These are phyloP conservation scores for Cacoxenus indagator DNA, from an alignment of 2,888 invertebrate genomes.

Conservation along the genomic window DNA sequence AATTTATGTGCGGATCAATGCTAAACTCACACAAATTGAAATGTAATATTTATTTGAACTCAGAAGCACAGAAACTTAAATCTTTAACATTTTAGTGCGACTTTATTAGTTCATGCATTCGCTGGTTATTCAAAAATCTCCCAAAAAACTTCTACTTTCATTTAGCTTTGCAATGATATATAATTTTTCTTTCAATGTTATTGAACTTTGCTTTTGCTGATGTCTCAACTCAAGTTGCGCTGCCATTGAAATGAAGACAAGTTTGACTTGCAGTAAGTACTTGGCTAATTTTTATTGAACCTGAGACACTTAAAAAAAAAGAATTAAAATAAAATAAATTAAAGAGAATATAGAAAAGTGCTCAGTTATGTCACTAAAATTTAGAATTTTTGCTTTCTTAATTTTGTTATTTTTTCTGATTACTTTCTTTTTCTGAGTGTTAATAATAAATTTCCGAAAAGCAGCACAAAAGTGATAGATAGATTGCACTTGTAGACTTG, in stretches of 20 bases:
- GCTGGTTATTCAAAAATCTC: neutral
- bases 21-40: neutral
- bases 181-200: neutral
- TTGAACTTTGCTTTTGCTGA: neutral
- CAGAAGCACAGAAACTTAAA: too few relatives aligned
- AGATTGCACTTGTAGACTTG: too few relatives aligned
- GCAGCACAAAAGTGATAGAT: too few relatives aligned
- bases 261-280: neutral
- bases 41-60: too few relatives aligned
- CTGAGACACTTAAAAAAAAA: neutral
- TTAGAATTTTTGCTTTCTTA: too few relatives aligned
- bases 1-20: constrained; percentile 40
- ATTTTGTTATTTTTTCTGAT: too few relatives aligned
- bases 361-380: neutral
- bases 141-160: neutral
- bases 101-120: too few relatives aligned
- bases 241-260: neutral
- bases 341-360: too few relatives aligned
- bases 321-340: neutral
- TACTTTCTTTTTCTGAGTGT: too few relatives aligned
- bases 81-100: too few relatives aligned
- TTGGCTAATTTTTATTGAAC: neutral
- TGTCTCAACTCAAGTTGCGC: neutral
- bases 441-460: too few relatives aligned
- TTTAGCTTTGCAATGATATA: neutral